These are phyloP conservation scores for Knipowitschia caucasica DNA, from an alignment of 2,797 vertebrate genomes.

Conservation along the genomic window DNA sequence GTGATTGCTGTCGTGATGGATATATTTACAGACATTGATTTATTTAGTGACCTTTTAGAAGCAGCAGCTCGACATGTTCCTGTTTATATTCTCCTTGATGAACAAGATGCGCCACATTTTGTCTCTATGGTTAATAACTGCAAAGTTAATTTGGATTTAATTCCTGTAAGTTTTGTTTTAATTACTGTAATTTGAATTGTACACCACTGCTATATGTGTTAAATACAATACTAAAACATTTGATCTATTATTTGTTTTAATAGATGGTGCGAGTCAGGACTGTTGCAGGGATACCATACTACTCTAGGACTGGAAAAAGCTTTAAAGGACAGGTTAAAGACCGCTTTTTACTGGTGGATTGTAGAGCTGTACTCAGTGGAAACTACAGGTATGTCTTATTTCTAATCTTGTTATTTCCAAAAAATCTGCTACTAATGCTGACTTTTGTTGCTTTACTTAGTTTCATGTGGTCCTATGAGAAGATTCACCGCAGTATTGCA, in stretches of 20 bases:
- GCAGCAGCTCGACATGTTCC: constrained; percentile 86
- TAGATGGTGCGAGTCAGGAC: constrained; percentile 95
- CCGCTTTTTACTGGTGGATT: constrained; percentile 92
- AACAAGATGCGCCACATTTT: constrained; percentile 88
- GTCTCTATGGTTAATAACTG: constrained; percentile 87
- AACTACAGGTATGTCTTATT: constrained; percentile 89
- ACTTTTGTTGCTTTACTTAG: constrained; percentile 56
- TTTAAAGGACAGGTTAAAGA: constrained; percentile 96
- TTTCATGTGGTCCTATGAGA: constrained; percentile 99
- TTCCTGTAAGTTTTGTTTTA: constrained; percentile 80
- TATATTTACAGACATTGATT: constrained; percentile 91
- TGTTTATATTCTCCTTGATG: constrained; percentile 92
- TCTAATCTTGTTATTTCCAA: not conserved
- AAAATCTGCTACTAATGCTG: not conserved
- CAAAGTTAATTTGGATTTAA: constrained; percentile 87
- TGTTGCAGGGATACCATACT: constrained; percentile 90
- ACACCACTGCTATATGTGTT: not conserved
- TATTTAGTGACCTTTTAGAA: constrained; percentile 89
- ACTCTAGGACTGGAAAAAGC: constrained; percentile 89
- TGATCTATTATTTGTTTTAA: constrained; percentile 40
- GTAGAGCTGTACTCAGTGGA: constrained; percentile 91
- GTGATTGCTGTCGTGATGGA: constrained; percentile 98
- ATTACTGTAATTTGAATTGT: not conserved
- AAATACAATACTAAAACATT: not conserved
- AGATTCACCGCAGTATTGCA: constrained; percentile 95